Conservation (phyloP, 2,888 invertebrate species). For the Cremastinae sp. region DNA sequence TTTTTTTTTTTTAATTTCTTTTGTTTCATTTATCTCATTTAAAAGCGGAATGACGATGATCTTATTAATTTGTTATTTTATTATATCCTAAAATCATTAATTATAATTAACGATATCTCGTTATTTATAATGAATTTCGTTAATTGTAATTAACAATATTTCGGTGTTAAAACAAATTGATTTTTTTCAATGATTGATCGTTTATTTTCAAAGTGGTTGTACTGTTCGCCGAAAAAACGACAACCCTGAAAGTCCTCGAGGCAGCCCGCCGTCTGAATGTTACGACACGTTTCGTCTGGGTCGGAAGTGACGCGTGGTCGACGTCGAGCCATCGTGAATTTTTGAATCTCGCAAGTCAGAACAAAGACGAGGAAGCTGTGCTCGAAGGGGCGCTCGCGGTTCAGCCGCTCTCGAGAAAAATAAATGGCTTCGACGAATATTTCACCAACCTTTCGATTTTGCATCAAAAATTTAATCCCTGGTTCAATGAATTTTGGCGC, state of each 20-base stretch:
- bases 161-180: too few relatives aligned
- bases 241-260: conserved; percentile 79
- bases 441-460: conserved; percentile 77
- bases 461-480: conserved; percentile 79
- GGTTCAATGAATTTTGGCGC: conserved; percentile 82
- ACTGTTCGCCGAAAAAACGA: conserved; percentile 81
- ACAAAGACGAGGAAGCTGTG: conserved; percentile 72
- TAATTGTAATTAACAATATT: too few relatives aligned
- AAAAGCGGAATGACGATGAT: too few relatives aligned
- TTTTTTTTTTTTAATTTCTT: too few relatives aligned
- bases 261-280: conserved; percentile 77
- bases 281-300: conserved; percentile 80
- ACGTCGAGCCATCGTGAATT: conserved; percentile 70
- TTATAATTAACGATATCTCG: too few relatives aligned
- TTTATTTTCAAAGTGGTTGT: conserved; percentile 78
- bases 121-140: too few relatives aligned
- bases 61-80: too few relatives aligned
- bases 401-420: conserved; percentile 80
- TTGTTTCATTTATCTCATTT: too few relatives aligned
- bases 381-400: conserved; percentile 82
- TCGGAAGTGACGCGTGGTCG: conserved; percentile 82
- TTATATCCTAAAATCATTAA: too few relatives aligned
- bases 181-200: too few relatives aligned
- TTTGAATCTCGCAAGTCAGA: conserved; percentile 58
- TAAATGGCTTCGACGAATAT: conserved; percentile 81